Base-by-base conservation (phyloP, 30 jellyfish, hydroid and myxozoan species). In the Nemopilema nomurai region DNA sequence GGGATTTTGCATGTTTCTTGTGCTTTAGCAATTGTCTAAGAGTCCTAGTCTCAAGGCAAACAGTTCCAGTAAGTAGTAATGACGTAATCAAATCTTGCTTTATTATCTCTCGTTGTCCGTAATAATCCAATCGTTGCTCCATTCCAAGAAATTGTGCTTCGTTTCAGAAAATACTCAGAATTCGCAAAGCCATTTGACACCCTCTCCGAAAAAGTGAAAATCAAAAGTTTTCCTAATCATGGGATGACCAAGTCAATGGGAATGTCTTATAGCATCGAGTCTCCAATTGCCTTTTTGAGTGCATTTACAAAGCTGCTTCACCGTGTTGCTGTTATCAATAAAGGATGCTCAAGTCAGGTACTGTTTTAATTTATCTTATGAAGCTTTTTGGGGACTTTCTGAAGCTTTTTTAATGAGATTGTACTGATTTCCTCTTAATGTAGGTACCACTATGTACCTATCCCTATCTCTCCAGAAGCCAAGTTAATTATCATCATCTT, bases 231-330 rank as follows among this genome's bases (percentile, higher is more conserved):
- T 1, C 90, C 82, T 6, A 52, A 41, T 25, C 71, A 81, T 49
- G 90, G 90, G 4, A 81, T 67, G 90, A 67, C 69, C 21, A 81
- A 31, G 7, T 81, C 67, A 80, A 81, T 49, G 62, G 64, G 63
- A 26, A 81, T 71, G 52, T 63, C 73, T 49, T 18, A 33, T 1
- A 22, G 64, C 51, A 8, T 81, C 17, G 76, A 30, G 23, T 31
- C 83, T 18, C 71, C 83, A 4, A 49, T 81, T 24, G 13, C 7
- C 6, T 81, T 81, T 49, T 8, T 81, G 30, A 67, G 73, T 24
- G 57, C 90, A 51, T 27, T 81, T 50, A 24, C 82, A 21, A 81
- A 33, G 90, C 67, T 81, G 50, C 90, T 81, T 4, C 62, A 31
- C 13, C 52, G 74, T 62, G 1, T 81, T 24, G 71, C 77, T 19